Percentiles rank a stretch among this genome's conserved stretches.
Evolutionary conservation across 1,140 invertebrate species (phyloP).

Genomic region (Sweltsa coloradensis): DNA sequence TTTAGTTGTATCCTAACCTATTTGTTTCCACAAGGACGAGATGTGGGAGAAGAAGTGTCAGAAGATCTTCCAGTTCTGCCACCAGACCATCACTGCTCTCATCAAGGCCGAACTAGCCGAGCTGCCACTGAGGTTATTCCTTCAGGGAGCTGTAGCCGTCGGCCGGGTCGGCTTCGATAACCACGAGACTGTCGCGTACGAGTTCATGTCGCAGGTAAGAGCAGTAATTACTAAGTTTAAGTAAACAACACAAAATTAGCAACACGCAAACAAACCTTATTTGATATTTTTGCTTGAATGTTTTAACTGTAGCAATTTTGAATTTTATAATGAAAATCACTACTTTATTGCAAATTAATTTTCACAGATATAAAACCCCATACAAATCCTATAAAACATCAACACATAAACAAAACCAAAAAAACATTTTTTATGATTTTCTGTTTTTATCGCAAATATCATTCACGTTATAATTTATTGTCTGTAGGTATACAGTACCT

Average conservation of each 20-base stretch:
- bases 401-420: no score
- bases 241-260: no score
- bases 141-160: constrained; percentile 89
- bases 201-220: constrained; percentile 86
- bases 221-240: constrained; percentile 7
- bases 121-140: constrained; percentile 80
- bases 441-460: no score
- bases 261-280: no score
- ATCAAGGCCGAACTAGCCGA: constrained; percentile 91
- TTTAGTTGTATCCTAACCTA: constrained; percentile 5
- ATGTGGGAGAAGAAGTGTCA: constrained; percentile 98
- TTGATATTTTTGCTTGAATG: constrained; percentile 2
- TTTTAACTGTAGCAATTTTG: not conserved
- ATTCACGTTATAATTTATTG: no score
- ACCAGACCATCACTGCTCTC: constrained; percentile 83
- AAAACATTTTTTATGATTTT: no score
- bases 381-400: no score
- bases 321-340: not conserved
- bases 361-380: no score
- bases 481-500: no score
- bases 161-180: constrained; percentile 88
- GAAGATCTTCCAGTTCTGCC: constrained; percentile 97
- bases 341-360: no score
- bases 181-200: constrained; percentile 93
- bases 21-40: constrained; percentile 60